Conservation (phyloP, 2,113 vertebrate species). For the Anolis sagrei region DNA sequence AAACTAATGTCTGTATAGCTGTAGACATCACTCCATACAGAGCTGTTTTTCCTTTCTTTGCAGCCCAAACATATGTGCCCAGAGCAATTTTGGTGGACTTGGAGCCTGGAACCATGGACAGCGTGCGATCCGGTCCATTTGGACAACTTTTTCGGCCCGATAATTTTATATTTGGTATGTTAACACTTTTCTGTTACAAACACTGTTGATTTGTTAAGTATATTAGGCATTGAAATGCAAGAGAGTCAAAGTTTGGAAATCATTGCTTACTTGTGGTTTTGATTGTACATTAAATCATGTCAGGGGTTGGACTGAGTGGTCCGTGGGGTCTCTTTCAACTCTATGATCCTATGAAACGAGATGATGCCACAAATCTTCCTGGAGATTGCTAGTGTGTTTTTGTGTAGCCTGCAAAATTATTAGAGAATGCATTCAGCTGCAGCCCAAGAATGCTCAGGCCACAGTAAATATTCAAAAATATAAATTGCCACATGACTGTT, state of each 20-base stretch:
- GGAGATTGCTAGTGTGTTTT: background rate
- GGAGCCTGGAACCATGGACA: conserved; percentile 96
- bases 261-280: background rate
- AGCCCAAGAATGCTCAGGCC: background rate
- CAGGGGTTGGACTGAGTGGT: too few species aligned
- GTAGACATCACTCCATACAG: conserved; percentile 7
- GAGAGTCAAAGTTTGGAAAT: background rate
- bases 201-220: background rate
- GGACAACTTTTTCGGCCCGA: conserved; percentile 94
- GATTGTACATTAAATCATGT: background rate
- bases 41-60: conserved; percentile 45
- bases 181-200: background rate
- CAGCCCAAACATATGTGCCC: conserved; percentile 93
- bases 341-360: background rate
- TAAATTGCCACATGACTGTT: background rate
- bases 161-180: conserved; percentile 94
- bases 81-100: conserved; percentile 90
- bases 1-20: background rate
- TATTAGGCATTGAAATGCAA: background rate
- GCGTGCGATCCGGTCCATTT: conserved; percentile 90
- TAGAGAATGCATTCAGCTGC: background rate
- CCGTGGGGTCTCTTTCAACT: too few species aligned
- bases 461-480: background rate
- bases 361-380: background rate
- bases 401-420: background rate